Conservation (phyloP, 64 coral and sea anemone species). For the Astreopora myriophthalma region DNA sequence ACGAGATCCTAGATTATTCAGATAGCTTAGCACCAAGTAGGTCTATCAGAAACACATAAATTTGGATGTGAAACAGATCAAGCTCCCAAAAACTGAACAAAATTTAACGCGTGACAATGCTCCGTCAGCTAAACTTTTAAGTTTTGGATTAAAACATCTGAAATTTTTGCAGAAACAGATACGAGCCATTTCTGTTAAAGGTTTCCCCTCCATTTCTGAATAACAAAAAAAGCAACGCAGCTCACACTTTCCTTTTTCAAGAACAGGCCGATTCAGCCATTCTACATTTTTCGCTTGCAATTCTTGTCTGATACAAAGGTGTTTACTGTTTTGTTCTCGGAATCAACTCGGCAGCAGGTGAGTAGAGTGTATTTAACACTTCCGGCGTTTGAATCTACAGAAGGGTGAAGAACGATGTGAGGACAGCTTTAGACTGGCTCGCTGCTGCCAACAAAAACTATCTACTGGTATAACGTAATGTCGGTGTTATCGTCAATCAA, state of each 20-base stretch:
- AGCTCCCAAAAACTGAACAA: background rate
- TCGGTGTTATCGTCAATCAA: background rate
- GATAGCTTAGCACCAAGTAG: no score
- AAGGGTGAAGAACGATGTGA: no score
- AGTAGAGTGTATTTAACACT: background rate
- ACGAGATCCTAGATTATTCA: no score
- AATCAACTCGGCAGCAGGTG: background rate
- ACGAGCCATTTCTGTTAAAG: no score
- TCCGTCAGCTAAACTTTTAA: no score
- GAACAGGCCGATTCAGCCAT: background rate
- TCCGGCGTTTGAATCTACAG: background rate
- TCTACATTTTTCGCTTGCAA: background rate
- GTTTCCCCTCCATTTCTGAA: no score
- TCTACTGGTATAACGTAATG: background rate
- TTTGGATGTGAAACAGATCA: background rate
- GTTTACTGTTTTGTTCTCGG: background rate
- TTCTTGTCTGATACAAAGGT: background rate
- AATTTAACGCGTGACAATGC: no score
- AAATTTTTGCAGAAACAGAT: no score
- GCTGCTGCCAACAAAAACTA: background rate
- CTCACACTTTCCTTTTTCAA: no score
- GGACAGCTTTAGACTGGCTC: background rate
- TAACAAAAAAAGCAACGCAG: no score
- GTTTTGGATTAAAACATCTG: no score
- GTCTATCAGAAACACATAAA: background rate